Conservation (phyloP, 2,888 invertebrate species). For the Teleogryllus oceanicus region DNA sequence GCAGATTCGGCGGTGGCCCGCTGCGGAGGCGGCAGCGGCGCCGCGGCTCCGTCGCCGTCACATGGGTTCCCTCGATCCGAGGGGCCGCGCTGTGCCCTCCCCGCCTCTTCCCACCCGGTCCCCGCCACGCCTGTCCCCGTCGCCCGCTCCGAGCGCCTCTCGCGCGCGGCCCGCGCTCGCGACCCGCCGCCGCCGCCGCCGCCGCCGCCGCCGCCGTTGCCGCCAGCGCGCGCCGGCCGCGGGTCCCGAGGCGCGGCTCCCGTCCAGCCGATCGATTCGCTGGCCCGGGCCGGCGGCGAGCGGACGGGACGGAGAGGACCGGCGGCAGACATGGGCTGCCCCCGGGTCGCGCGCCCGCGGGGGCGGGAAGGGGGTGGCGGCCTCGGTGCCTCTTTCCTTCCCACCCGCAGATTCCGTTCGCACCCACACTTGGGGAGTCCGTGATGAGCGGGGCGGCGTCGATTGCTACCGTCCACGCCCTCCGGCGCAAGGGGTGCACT, state of each 20-base stretch:
- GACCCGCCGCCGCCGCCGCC: not conserved
- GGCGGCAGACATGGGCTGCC: not conserved
- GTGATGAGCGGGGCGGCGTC: too few relatives aligned
- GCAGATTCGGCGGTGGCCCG: not conserved
- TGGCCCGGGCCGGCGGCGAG: not conserved
- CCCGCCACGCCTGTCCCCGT: not conserved
- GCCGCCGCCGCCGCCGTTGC: too few relatives aligned
- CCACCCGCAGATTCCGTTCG: too few relatives aligned
- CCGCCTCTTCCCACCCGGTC: not conserved
- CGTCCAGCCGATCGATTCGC: slow-evolving; percentile 18
- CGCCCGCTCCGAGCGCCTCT: not conserved
- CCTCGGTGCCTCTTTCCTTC: too few relatives aligned
- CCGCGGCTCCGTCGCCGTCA: not conserved
- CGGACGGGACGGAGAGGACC: not conserved
- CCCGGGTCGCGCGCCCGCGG: too few relatives aligned
- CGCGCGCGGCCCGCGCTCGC: not conserved
- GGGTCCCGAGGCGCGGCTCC: not conserved
- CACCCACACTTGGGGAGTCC: too few relatives aligned
- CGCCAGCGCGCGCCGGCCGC: not conserved
- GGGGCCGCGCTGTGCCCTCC: not conserved
- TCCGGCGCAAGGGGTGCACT: too few relatives aligned
- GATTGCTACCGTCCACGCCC: too few relatives aligned
- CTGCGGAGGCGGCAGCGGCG: not conserved
- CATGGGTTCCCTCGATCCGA: slow-evolving; percentile 4
- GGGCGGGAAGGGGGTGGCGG: too few relatives aligned